Evolutionary conservation across 2,888 invertebrate genomes (phyloP).

Genomic region (Dryocosmus kuriphilus): DNA sequence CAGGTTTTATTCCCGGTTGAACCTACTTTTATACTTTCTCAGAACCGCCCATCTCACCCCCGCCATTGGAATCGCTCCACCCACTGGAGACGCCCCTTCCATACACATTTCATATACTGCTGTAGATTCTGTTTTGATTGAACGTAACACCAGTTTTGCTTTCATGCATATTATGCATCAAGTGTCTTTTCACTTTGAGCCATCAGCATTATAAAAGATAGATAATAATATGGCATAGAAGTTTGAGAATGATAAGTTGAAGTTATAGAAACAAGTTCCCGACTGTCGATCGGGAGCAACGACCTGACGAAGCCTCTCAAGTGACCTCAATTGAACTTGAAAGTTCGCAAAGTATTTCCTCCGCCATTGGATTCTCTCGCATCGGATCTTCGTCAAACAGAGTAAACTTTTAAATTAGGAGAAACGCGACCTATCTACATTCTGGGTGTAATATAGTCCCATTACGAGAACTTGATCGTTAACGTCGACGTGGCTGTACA

Average conservation of each 20-base stretch:
- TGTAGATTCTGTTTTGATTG: too few species aligned
- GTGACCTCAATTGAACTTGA: constrained; percentile 15
- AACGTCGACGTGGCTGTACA: constrained; percentile 10
- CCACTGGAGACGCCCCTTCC: too few species aligned
- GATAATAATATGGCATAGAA: background rate
- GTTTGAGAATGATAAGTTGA: background rate
- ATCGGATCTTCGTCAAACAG: constrained; percentile 9
- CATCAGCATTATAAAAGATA: background rate
- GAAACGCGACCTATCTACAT: background rate
- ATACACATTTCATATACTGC: too few species aligned
- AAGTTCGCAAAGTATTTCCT: constrained; percentile 14
- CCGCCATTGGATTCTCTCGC: background rate
- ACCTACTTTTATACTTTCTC: too few species aligned
- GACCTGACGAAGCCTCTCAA: background rate
- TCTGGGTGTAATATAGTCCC: constrained; percentile 11
- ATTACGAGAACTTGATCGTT: constrained; percentile 2
- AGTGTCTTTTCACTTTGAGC: background rate
- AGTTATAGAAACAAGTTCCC: background rate
- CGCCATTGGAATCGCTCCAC: too few species aligned
- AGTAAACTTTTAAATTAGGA: background rate
- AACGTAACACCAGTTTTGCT: too few species aligned
- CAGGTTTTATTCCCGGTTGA: too few species aligned
- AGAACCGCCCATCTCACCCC: too few species aligned
- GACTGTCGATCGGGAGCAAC: background rate
- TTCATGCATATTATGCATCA: too few species aligned